Evolutionary conservation across 2,113 vertebrate species (phyloP), one percentile per base, ranked within the genome.

Genomic region (Vicugna pacos): DNA sequence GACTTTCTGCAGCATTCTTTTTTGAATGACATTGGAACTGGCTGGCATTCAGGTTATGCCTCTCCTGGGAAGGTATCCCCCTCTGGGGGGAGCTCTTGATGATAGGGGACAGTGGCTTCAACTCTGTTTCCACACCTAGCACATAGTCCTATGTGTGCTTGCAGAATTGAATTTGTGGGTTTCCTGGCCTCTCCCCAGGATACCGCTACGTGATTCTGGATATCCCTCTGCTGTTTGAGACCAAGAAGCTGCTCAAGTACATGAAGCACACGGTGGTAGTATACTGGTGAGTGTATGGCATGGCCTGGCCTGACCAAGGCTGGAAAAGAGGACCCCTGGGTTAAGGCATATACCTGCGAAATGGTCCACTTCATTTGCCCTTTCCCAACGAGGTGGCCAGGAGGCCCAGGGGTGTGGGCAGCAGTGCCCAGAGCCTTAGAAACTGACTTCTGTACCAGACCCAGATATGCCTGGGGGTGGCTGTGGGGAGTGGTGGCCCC

Each of bases 171-270:
- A 42, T 52, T 62, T 69, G 56, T 38, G 42, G 8, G 16, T 84
- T 80, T 95, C 54, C 93, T 1, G 5, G 52, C 38, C 3, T 97
- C 84, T 95, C 73, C 92, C 42, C 85, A 99, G 99, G 99, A 5
- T 99, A 99, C 93, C 99, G 99, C 86, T 99, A 99, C 0, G 99
- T 99, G 87, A 99, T 99, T 97, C 98, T 99, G 12, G 99, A 99
- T 88, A 99, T 99, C 87, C 99, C 99, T 0, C 98, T 99, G 96
- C 99, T 99, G 48, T 99, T 99, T 1, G 99, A 99, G 98, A 99
- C 99, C 80, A 98, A 98, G 15, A 98, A 98, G 0, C 95, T 99
- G 96, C 99, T 99, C 38, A 99, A 98, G 97, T 99, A 99, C 93
- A 99, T 99, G 97, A 99, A 99, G 94, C 99, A 99, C 98, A 99